Evolutionary conservation across 2,113 vertebrate genomes (phyloP).

Genomic region (Athene noctua): DNA sequence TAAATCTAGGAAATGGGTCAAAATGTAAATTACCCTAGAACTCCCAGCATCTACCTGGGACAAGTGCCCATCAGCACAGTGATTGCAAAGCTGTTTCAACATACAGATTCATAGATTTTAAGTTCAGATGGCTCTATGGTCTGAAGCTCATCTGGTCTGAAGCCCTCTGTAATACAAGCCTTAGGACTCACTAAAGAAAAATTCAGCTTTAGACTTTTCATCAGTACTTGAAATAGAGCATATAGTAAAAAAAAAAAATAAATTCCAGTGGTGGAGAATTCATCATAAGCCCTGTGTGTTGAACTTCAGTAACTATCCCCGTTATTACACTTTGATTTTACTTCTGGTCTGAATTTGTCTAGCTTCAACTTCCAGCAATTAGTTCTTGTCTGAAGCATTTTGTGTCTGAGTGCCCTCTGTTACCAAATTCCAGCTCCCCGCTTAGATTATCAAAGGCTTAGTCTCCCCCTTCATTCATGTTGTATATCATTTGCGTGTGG

Average conservation of each 20-base stretch:
- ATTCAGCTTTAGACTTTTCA: background rate
- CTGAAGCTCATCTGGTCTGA: background rate
- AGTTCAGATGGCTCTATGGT: background rate
- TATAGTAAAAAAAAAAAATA: background rate
- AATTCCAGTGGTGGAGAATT: background rate
- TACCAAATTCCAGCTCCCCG: background rate
- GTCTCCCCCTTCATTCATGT: background rate
- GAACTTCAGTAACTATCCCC: background rate
- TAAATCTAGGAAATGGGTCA: slow-evolving; percentile 3
- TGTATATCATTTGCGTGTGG: background rate
- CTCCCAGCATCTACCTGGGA: background rate
- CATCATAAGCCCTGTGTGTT: background rate
- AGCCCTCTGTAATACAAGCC: background rate
- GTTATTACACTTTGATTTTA: background rate
- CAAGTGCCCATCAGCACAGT: background rate
- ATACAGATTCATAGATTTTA: background rate
- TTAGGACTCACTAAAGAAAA: background rate
- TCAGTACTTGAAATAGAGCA: background rate
- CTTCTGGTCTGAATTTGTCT: background rate
- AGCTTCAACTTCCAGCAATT: background rate
- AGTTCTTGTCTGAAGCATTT: background rate
- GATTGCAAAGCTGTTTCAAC: background rate
- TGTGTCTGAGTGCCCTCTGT: background rate
- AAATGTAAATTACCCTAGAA: slow-evolving; percentile 34
- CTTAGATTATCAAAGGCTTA: background rate